Conservation (phyloP, 2,797 vertebrate genomes). For the Nothura maculosa region DNA sequence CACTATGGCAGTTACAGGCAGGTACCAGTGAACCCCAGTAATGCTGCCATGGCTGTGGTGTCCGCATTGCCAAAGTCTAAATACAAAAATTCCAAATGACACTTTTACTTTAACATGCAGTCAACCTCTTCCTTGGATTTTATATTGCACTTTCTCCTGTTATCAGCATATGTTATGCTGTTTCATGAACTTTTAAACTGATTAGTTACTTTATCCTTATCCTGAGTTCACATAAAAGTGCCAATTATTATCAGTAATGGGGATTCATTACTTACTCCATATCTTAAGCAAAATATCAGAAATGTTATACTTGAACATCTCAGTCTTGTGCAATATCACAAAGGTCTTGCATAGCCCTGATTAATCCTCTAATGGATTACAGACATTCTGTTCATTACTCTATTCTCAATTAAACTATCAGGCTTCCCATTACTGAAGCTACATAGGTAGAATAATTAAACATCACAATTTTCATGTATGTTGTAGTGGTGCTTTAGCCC, state of each 20-base stretch:
- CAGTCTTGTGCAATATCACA: background rate
- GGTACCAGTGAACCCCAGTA: too few species aligned
- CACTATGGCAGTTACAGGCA: background rate
- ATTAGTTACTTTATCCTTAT: background rate
- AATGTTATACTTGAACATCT: background rate
- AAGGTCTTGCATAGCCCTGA: background rate
- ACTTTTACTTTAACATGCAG: background rate
- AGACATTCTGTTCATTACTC: background rate
- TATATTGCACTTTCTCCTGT: background rate
- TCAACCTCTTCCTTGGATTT: background rate
- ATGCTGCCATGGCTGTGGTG: background rate
- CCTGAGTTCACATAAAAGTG: background rate
- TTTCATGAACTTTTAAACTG: background rate
- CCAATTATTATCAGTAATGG: background rate
- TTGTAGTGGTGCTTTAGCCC: background rate
- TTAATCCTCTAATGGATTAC: background rate
- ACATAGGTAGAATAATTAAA: background rate
- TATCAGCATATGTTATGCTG: background rate
- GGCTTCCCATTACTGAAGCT: accelerated
- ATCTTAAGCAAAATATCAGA: background rate
- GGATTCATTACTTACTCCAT: background rate
- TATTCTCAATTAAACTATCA: background rate
- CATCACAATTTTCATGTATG: background rate
- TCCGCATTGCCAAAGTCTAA: background rate
- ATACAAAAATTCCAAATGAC: background rate